A percentile compares a stretch with the other conserved stretches of the same genome.
Evolutionary conservation across 2,797 vertebrate species (phyloP).

Genomic region (Avahi laniger): DNA sequence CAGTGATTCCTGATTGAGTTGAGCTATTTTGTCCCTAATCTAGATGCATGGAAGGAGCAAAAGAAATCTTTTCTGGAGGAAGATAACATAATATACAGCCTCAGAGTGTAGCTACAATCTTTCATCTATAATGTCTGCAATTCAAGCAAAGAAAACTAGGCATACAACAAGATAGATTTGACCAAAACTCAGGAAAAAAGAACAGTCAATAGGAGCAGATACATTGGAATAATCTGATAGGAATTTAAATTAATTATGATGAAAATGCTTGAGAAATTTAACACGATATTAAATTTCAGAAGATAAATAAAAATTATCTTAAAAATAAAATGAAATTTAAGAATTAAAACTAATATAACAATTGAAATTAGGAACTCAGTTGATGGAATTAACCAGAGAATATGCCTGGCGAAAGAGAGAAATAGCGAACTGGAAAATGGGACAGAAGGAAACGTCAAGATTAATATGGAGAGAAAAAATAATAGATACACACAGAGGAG

Average conservation of each 20-base stretch:
- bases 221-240: not conserved
- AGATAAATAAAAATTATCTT: not conserved
- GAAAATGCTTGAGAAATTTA: not conserved
- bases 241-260: not conserved
- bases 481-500: not conserved
- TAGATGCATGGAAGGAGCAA: not conserved
- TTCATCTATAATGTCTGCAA: not conserved
- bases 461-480: not conserved
- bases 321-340: not conserved
- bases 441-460: not conserved
- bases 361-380: not conserved
- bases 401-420: not conserved
- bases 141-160: not conserved
- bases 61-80: not conserved
- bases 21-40: not conserved
- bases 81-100: rapidly evolving
- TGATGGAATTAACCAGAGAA: not conserved
- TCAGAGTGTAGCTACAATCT: not conserved
- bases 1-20: not conserved
- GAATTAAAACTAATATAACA: not conserved
- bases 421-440: not conserved
- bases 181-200: not conserved
- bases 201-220: not conserved
- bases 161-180: too few relatives aligned
- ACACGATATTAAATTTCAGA: not conserved